Evolutionary conservation across 2,888 invertebrate species (phyloP).

Genomic region (Phlogophora meticulosa): DNA sequence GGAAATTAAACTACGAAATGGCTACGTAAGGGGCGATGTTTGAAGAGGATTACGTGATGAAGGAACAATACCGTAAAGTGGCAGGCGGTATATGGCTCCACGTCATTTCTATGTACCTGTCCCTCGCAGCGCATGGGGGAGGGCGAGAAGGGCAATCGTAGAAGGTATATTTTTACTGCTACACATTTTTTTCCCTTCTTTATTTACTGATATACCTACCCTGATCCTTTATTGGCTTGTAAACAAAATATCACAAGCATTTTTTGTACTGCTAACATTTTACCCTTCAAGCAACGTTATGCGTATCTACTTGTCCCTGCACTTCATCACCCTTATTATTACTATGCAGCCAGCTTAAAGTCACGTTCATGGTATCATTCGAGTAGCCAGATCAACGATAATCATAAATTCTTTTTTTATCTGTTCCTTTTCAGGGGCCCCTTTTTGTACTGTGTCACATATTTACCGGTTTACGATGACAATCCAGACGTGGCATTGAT

Average conservation of each 20-base stretch:
- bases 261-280: conserved; percentile 11
- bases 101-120: conserved; percentile 81
- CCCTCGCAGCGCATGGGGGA: conserved; percentile 82
- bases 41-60: conserved; percentile 80
- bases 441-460: conserved; percentile 88
- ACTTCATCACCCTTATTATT: conserved; percentile 48
- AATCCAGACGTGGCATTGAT: conserved; percentile 73
- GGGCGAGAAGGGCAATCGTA: conserved; percentile 75
- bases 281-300: conserved; percentile 5
- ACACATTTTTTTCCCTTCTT: neutral
- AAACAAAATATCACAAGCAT: conserved; percentile 5
- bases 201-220: neutral
- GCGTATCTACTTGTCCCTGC: conserved; percentile 20
- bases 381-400: conserved; percentile 49
- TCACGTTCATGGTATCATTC: conserved; percentile 54
- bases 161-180: conserved; percentile 75
- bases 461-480: conserved; percentile 81
- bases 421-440: conserved; percentile 74
- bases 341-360: conserved; percentile 47
- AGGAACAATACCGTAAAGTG: conserved; percentile 79
- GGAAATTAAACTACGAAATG: conserved; percentile 84
- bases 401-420: conserved; percentile 56
- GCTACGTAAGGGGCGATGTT: conserved; percentile 77
- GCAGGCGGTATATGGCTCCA: conserved; percentile 80
- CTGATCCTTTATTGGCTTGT: conserved; percentile 1